phyloP scores from a whole-genome alignment of 1,140 invertebrate species.

The Tenebrio molitor region DNA sequence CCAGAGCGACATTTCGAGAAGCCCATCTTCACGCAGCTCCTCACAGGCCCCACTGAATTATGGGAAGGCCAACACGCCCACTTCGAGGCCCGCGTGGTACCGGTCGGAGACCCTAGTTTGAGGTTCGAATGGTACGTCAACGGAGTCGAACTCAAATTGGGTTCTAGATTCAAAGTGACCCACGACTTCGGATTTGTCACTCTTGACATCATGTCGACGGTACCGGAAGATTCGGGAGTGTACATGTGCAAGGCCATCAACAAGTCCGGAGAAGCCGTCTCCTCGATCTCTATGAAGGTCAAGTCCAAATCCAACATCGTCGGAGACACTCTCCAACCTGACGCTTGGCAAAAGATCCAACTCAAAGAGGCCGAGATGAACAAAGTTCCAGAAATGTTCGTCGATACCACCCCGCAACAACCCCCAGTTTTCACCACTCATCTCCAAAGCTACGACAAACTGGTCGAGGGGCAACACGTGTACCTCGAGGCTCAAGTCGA shows the following conservation, averaged over 20 bases:
- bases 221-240: constrained; percentile 91
- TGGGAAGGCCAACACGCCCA: constrained; percentile 95
- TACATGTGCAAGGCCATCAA: constrained; percentile 96
- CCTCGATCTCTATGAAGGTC: constrained; percentile 89
- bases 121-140: constrained; percentile 96
- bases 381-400: constrained; percentile 86
- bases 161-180: constrained; percentile 89
- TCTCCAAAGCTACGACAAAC: constrained; percentile 86
- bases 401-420: constrained; percentile 85
- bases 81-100: constrained; percentile 96
- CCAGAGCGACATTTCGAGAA: constrained; percentile 88
- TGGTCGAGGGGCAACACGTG: constrained; percentile 91
- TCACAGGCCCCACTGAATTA: constrained; percentile 90
- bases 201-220: constrained; percentile 89
- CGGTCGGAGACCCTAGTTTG: constrained; percentile 91
- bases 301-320: constrained; percentile 85
- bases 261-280: constrained; percentile 90
- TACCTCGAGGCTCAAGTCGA: constrained; percentile 95
- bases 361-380: constrained; percentile 91
- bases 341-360: constrained; percentile 91
- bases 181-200: constrained; percentile 97
- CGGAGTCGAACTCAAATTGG: constrained; percentile 91
- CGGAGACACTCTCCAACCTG: constrained; percentile 85
- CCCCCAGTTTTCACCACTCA: constrained; percentile 94
- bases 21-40: constrained; percentile 91